Evolutionary conservation across 2,113 vertebrate species (phyloP).

Genomic region (Herpailurus yagouaroundi): DNA sequence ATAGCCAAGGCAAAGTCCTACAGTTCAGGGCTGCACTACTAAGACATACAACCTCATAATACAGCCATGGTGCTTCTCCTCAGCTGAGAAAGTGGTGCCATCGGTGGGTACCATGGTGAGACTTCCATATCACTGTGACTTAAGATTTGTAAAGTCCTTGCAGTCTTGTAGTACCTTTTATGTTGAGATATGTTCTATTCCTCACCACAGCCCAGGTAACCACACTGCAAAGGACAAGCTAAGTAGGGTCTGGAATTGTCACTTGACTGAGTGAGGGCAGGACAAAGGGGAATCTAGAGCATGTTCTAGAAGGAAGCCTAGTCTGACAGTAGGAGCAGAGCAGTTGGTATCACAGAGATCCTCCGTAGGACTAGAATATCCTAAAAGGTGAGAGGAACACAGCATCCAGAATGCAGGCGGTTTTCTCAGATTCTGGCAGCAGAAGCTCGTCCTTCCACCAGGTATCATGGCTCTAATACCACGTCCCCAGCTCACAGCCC

Average conservation of each 20-base stretch:
- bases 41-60: not conserved
- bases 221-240: not conserved
- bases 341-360: not conserved
- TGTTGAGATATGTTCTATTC: not conserved
- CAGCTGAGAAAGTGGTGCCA: rapidly evolving
- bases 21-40: not conserved
- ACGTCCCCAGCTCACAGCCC: not conserved
- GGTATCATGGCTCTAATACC: not conserved
- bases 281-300: not conserved
- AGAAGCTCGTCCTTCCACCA: not conserved
- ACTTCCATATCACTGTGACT: not conserved
- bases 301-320: not conserved
- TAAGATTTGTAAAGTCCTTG: not conserved
- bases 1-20: not conserved
- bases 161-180: not conserved
- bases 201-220: not conserved
- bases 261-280: not conserved
- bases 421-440: not conserved
- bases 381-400: not conserved
- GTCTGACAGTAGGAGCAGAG: not conserved
- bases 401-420: rapidly evolving
- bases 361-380: not conserved
- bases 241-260: not conserved
- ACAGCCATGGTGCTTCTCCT: not conserved
- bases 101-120: not conserved